Percentiles rank a stretch among this genome's conserved stretches.
These are phyloP conservation scores for Halictus quadricinctus DNA, from an alignment of 2,888 invertebrate genomes.

Conservation along the genomic window DNA sequence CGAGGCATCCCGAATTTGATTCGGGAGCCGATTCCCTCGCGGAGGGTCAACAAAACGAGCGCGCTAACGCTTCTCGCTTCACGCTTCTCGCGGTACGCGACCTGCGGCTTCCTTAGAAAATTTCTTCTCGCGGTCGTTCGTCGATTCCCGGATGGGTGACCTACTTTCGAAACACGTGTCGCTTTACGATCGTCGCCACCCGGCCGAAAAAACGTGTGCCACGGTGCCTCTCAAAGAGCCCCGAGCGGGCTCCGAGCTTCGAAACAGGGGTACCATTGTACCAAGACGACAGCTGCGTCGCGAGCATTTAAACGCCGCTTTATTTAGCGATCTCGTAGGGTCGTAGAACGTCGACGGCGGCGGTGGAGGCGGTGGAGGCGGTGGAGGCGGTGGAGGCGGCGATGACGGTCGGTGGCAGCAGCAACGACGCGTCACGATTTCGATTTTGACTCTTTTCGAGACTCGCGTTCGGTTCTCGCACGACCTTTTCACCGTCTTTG, in stretches of 20 bases:
- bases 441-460: background rate
- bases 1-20: slow-evolving; percentile 20
- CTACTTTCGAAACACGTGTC: slow-evolving; percentile 72
- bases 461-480: too few relatives aligned
- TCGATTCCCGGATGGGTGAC: slow-evolving; percentile 50
- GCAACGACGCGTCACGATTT: background rate
- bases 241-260: slow-evolving; percentile 34
- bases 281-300: slow-evolving; percentile 61
- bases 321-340: slow-evolving; percentile 35
- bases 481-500: background rate
- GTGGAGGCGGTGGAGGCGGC: too few relatives aligned
- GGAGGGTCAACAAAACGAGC: background rate
- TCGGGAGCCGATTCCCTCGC: background rate
- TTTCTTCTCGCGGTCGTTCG: slow-evolving; percentile 1
- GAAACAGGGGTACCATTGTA: slow-evolving; percentile 67
- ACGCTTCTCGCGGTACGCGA: background rate
- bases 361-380: background rate
- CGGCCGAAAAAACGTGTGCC: slow-evolving; percentile 57
- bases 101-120: slow-evolving; percentile 6
- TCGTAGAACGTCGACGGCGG: slow-evolving; percentile 1
- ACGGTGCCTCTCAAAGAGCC: slow-evolving; percentile 63
- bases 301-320: slow-evolving; percentile 59
- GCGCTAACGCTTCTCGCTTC: background rate
- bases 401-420: too few relatives aligned
- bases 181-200: slow-evolving; percentile 63